Evolutionary conservation across 1,140 invertebrate genomes (phyloP).

Genomic region (Cydia amplana): DNA sequence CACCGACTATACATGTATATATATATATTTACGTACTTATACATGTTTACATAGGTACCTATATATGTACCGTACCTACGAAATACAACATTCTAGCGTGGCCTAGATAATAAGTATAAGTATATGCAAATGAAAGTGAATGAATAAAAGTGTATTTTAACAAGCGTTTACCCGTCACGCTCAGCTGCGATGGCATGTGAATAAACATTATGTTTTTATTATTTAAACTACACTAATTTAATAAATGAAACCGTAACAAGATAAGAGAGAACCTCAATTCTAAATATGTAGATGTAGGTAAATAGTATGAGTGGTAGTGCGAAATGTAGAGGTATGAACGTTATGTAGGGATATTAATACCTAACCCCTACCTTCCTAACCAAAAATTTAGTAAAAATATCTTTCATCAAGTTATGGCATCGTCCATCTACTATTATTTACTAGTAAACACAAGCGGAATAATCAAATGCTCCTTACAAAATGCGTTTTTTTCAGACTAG

Average conservation of each 20-base stretch:
- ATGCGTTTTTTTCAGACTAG: too few relatives aligned
- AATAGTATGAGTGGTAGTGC: too few relatives aligned
- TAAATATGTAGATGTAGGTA: neutral
- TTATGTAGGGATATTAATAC: too few relatives aligned
- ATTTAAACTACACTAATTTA: neutral
- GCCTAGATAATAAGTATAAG: constrained; percentile 20
- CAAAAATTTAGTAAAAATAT: too few relatives aligned
- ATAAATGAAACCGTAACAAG: constrained; percentile 12
- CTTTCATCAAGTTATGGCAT: too few relatives aligned
- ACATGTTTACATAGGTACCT: too few relatives aligned
- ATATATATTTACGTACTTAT: neutral
- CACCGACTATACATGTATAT: too few relatives aligned
- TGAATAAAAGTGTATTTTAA: constrained; percentile 23
- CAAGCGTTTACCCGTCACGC: constrained; percentile 26
- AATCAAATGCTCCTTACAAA: too few relatives aligned
- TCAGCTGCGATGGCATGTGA: neutral
- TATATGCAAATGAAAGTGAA: constrained; percentile 24
- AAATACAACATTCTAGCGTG: neutral
- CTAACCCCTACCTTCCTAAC: too few relatives aligned
- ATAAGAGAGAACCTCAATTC: neutral
- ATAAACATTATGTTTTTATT: constrained; percentile 26
- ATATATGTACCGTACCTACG: too few relatives aligned
- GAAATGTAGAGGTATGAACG: neutral
- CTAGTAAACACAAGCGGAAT: too few relatives aligned
- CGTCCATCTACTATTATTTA: too few relatives aligned